phyloP scores from a whole-genome alignment of 2,113 vertebrate species.

The Genyomyrus donnyi region DNA sequence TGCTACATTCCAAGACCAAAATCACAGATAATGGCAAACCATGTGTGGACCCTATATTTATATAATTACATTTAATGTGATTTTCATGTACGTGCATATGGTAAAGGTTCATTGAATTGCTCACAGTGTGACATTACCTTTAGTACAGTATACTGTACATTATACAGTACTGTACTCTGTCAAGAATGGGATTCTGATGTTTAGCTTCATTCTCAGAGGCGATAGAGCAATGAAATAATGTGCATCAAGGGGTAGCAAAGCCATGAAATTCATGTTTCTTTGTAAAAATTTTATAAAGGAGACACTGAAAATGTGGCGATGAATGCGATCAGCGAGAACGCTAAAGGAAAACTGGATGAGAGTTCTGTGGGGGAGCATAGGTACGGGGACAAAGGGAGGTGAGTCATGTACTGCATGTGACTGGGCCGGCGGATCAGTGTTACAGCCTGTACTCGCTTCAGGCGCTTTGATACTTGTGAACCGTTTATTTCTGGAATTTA shows the following conservation, averaged over 20 bases:
- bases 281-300: neutral
- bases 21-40: neutral
- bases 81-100: neutral
- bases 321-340: neutral
- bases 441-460: neutral
- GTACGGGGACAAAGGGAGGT: neutral
- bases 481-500: neutral
- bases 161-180: neutral
- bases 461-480: neutral
- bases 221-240: neutral
- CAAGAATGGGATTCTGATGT: neutral
- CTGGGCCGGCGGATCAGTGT: neutral
- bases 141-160: neutral
- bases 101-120: neutral
- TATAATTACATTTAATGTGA: neutral
- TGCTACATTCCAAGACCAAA: neutral
- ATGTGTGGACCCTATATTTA: neutral
- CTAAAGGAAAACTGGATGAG: neutral
- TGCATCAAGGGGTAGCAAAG: neutral
- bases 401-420: neutral
- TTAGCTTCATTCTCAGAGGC: neutral
- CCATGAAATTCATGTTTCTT: neutral
- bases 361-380: neutral
- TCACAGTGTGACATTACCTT: neutral
- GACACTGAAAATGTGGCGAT: neutral